Conservation (phyloP, 2,113 vertebrate species). For the Protobothrops mucrosquamatus region DNA sequence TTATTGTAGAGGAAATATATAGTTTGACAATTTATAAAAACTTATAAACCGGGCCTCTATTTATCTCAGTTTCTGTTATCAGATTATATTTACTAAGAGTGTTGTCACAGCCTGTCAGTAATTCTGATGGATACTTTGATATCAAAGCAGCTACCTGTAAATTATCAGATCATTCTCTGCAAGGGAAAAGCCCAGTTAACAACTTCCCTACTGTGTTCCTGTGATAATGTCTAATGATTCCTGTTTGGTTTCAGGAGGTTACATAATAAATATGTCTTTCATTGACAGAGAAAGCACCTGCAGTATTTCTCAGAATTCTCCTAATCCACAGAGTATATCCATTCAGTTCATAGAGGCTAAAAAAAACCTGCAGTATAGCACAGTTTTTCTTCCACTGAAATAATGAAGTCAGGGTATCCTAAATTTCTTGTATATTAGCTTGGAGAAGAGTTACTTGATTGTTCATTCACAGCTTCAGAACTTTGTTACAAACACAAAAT, state of each 20-base stretch:
- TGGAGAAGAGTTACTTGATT: background rate
- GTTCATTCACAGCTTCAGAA: background rate
- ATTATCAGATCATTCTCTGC: slow-evolving; percentile 1
- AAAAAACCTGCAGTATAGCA: background rate
- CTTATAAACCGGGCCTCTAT: background rate
- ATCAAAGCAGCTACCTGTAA: background rate
- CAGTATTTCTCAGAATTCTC: background rate
- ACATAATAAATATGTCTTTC: background rate
- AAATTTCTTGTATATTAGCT: background rate
- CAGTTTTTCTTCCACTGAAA: background rate
- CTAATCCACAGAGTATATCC: background rate
- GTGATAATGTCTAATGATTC: background rate
- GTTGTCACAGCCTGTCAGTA: background rate
- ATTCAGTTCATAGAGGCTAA: background rate
- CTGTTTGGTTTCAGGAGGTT: background rate
- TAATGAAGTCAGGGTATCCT: background rate
- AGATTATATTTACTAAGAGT: background rate
- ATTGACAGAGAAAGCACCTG: background rate
- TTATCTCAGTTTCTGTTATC: slow-evolving; percentile 23
- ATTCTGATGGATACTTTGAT: background rate
- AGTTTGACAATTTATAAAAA: slow-evolving; percentile 24
- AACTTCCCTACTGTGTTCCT: background rate
- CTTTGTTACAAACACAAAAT: background rate
- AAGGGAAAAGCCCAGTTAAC: background rate
- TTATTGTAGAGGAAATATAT: background rate